Evolutionary conservation across 2,113 vertebrate genomes (phyloP).

Genomic region (Plestiodon gilberti): DNA sequence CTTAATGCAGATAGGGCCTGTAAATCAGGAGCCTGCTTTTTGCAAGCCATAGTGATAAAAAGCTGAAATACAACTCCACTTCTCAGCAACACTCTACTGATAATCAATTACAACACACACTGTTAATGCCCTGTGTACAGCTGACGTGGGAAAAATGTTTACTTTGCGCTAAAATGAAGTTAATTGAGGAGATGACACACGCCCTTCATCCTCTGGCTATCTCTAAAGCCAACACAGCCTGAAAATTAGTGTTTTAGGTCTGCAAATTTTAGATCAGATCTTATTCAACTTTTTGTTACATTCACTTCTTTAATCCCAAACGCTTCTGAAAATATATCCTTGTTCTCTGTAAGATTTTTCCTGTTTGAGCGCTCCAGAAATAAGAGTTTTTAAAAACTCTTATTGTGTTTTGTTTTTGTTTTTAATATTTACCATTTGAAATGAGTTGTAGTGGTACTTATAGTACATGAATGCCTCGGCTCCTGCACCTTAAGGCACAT

Average conservation of each 20-base stretch:
- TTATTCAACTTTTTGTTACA: neutral
- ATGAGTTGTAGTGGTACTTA: neutral
- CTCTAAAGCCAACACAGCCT: conserved; percentile 64
- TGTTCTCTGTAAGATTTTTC: neutral
- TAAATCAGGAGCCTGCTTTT: conserved; percentile 72
- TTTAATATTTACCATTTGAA: neutral
- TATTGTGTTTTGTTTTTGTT: neutral
- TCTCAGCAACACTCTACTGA: conserved; percentile 76
- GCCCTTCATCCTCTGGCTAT: conserved; percentile 67
- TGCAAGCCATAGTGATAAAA: conserved; percentile 76
- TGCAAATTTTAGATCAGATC: conserved; percentile 55
- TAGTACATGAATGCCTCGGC: neutral
- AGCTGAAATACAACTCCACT: conserved; percentile 71
- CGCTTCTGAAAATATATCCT: neutral
- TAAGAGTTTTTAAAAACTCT: neutral
- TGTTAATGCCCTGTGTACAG: conserved; percentile 72
- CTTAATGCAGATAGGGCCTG: conserved; percentile 73
- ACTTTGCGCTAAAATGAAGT: conserved; percentile 69
- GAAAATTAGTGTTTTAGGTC: conserved; percentile 70
- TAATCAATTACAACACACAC: conserved; percentile 62
- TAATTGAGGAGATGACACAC: conserved; percentile 66
- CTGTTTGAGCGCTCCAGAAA: neutral
- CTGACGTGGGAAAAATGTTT: conserved; percentile 73
- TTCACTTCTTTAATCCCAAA: neutral
- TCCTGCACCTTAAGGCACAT: neutral